Percentiles rank a stretch among this genome's conserved stretches.
Conservation (phyloP, 2,797 vertebrate species). For the Cephalopachus bancanus region DNA sequence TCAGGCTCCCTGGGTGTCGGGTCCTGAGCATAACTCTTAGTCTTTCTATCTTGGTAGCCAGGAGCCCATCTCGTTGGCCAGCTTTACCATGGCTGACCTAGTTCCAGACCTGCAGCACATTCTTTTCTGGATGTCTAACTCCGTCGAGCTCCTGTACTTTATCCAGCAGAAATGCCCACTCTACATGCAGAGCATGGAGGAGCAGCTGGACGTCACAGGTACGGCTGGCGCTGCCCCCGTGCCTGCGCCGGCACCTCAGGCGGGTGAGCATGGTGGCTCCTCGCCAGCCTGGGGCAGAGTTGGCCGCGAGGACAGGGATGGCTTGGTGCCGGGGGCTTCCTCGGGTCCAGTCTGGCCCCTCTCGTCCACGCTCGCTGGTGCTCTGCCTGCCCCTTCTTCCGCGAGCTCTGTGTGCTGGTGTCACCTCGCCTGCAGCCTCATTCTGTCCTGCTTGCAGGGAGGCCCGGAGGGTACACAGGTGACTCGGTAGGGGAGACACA, state of each 20-base stretch:
- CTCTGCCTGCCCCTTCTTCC: too few species aligned
- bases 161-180: constrained; percentile 95
- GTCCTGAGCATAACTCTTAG: neutral
- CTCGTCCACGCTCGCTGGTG: fast-evolving
- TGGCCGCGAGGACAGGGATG: fast-evolving
- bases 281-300: fast-evolving
- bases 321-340: fast-evolving
- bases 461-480: neutral
- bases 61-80: constrained; percentile 93
- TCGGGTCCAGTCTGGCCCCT: neutral
- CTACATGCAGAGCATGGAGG: constrained; percentile 96
- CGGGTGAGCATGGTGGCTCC: fast-evolving
- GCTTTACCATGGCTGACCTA: constrained; percentile 93
- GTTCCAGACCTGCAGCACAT: constrained; percentile 96
- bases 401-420: fast-evolving
- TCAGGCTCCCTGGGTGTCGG: fast-evolving
- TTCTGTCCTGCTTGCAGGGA: neutral
- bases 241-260: fast-evolving
- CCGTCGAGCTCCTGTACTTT: constrained; percentile 97
- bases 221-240: neutral
- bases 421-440: fast-evolving
- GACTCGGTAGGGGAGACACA: neutral
- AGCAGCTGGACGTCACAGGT: constrained; percentile 94
- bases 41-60: constrained; percentile 89
- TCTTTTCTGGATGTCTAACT: constrained; percentile 98